Evolutionary conservation across 2,113 vertebrate genomes (phyloP).

Genomic region (Myotis yumanensis): DNA sequence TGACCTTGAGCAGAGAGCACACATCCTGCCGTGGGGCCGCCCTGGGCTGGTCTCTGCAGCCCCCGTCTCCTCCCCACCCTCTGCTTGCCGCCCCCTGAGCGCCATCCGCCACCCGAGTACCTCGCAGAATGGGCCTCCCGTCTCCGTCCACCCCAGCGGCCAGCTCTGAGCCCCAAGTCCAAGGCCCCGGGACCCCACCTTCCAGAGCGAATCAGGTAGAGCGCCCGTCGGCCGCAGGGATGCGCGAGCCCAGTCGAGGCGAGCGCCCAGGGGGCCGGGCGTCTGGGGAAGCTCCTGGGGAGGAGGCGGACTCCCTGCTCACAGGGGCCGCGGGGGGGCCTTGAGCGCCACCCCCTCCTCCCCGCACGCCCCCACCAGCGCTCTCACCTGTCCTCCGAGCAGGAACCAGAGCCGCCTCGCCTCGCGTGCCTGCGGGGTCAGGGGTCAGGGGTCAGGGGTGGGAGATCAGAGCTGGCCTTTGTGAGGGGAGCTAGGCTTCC

Average conservation of each 20-base stretch:
- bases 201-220: not conserved
- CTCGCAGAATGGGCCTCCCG: rapidly evolving
- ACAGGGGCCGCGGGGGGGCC: rapidly evolving
- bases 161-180: not conserved
- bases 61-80: not conserved
- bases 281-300: not conserved
- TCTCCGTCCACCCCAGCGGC: not conserved
- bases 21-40: rapidly evolving
- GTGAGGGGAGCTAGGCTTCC: slow-evolving; percentile 92
- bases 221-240: rapidly evolving
- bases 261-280: rapidly evolving
- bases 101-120: rapidly evolving
- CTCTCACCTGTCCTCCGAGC: slow-evolving; percentile 79
- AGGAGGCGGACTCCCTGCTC: not conserved
- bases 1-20: not conserved
- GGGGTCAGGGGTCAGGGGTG: slow-evolving; percentile 84
- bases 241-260: rapidly evolving
- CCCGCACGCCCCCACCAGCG: slow-evolving; percentile 34
- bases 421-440: slow-evolving; percentile 80
- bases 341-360: rapidly evolving
- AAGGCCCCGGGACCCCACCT: not conserved
- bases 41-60: not conserved
- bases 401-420: slow-evolving; percentile 77
- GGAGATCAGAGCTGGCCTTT: slow-evolving; percentile 90
- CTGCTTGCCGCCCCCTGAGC: rapidly evolving